A percentile compares a stretch with the other conserved stretches of the same genome.
Evolutionary conservation across 2,113 vertebrate species (phyloP).

Genomic region (Gallinago paraguaiae): DNA sequence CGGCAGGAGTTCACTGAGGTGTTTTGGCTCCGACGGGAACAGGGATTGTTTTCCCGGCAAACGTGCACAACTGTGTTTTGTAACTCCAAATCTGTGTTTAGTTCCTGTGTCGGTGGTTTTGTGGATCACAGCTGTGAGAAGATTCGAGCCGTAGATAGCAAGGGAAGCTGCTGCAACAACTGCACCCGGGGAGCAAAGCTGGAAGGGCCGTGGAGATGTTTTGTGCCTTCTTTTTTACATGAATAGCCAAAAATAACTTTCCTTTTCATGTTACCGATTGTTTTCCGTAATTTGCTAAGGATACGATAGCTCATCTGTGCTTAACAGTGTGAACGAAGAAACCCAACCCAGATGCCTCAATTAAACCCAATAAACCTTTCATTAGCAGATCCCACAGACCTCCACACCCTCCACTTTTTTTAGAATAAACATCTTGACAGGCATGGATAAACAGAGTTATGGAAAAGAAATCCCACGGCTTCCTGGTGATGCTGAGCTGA

Average conservation of each 20-base stretch:
- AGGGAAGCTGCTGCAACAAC: background rate
- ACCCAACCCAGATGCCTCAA: background rate
- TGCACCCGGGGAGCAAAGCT: background rate
- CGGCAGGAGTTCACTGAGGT: background rate
- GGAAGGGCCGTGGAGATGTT: background rate
- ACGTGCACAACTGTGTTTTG: background rate
- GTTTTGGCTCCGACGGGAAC: background rate
- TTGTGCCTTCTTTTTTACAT: background rate
- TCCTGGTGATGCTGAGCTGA: background rate
- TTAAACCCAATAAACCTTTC: background rate
- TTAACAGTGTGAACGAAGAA: background rate
- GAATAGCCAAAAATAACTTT: background rate
- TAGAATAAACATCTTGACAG: background rate
- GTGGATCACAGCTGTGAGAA: background rate
- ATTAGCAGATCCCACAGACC: background rate
- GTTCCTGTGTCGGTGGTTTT: background rate
- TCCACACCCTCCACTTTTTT: background rate
- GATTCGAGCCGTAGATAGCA: background rate
- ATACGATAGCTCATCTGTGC: background rate
- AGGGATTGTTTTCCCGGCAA: background rate
- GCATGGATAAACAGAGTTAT: background rate
- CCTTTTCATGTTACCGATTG: background rate
- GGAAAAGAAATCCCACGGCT: background rate
- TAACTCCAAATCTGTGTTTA: background rate
- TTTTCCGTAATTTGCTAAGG: background rate